A percentile compares a stretch with the other conserved stretches of the same genome.
Evolutionary conservation across 2,113 vertebrate genomes (phyloP).

Genomic region (Hemichromis elongatus): DNA sequence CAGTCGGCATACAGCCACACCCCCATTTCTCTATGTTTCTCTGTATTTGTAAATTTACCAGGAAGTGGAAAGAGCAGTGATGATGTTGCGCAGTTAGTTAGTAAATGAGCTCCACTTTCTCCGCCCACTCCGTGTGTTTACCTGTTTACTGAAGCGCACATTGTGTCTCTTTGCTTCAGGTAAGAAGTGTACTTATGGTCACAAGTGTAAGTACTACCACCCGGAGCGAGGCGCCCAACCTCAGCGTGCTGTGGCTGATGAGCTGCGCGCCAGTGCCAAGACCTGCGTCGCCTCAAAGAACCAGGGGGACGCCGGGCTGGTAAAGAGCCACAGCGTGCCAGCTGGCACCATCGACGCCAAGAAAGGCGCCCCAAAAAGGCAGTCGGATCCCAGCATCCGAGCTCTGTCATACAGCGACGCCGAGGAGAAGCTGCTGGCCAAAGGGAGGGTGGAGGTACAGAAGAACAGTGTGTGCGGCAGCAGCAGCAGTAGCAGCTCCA

Average conservation of each 20-base stretch:
- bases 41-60: not conserved
- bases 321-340: slow-evolving; percentile 96
- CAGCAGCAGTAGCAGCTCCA: not conserved
- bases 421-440: slow-evolving; percentile 90
- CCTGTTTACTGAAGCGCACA: not conserved
- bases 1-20: not conserved
- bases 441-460: slow-evolving; percentile 82
- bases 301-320: slow-evolving; percentile 80
- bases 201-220: slow-evolving; percentile 98
- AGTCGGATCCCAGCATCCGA: slow-evolving; percentile 88
- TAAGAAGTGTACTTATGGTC: slow-evolving; percentile 98
- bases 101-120: not conserved
- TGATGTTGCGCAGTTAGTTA: not conserved
- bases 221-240: slow-evolving; percentile 93
- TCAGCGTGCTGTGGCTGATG: slow-evolving; percentile 94
- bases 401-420: slow-evolving; percentile 89
- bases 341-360: slow-evolving; percentile 80
- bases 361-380: slow-evolving; percentile 83
- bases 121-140: not conserved
- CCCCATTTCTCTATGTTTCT: rapidly evolving
- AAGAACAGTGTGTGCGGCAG: slow-evolving; percentile 53
- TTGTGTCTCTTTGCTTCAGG: slow-evolving; percentile 63
- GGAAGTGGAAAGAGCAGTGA: not conserved
- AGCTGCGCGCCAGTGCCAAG: slow-evolving; percentile 93
- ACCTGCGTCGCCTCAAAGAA: slow-evolving; percentile 81